phyloP scores from a whole-genome alignment of 2,113 vertebrate species.

The Campylorhamphus procurvoides region DNA sequence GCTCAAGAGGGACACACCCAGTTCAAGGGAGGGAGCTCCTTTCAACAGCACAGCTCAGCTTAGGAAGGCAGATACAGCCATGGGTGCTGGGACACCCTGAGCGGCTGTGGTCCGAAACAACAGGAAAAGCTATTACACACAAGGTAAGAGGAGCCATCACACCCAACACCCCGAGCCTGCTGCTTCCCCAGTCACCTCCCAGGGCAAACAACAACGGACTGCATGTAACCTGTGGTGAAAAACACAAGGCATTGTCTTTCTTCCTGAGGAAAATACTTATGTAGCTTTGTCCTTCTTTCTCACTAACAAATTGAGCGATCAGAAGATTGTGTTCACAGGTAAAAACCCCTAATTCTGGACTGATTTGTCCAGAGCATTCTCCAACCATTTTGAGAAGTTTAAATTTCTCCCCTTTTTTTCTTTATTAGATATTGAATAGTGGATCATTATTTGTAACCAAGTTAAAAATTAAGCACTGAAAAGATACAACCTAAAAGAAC shows the following conservation, averaged over 20 bases:
- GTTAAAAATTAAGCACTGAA: background rate
- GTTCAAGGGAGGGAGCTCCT: rapidly evolving
- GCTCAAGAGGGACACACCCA: no score
- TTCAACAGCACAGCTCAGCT: rapidly evolving
- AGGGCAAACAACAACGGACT: rapidly evolving
- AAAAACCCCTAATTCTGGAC: background rate
- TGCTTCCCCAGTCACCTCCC: background rate
- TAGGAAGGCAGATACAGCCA: rapidly evolving
- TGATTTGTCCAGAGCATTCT: background rate
- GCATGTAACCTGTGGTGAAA: background rate
- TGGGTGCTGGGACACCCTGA: no score
- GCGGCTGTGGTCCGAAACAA: rapidly evolving
- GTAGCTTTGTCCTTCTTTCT: background rate
- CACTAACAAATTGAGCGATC: background rate
- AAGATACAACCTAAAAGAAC: background rate
- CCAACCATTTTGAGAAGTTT: background rate
- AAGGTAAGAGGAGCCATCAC: background rate
- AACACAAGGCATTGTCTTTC: background rate
- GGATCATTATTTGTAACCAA: background rate
- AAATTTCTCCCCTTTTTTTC: background rate
- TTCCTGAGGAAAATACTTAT: background rate
- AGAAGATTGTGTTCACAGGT: background rate
- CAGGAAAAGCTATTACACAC: background rate
- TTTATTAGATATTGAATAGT: background rate
- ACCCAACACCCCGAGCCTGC: background rate